Conservation (phyloP, 2,888 invertebrate genomes). For the Plutella xylostella region DNA sequence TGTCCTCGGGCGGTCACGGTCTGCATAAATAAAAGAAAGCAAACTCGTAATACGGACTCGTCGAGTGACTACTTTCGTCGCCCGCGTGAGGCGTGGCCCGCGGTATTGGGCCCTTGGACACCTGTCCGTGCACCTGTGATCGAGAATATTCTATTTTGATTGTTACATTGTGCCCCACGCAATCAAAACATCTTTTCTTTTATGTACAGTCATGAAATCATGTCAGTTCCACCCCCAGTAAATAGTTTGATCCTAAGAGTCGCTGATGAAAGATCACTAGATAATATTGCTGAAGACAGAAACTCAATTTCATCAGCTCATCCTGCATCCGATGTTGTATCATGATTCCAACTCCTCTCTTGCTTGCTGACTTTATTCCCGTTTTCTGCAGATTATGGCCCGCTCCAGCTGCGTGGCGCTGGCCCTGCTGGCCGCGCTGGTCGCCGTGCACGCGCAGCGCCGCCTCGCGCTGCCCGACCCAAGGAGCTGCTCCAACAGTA, state of each 20-base stretch:
- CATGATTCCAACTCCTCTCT: too few relatives aligned
- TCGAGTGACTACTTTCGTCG: constrained; percentile 46
- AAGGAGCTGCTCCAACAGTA: constrained; percentile 89
- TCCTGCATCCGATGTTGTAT: too few relatives aligned
- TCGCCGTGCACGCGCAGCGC: constrained; percentile 82
- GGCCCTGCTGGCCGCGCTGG: constrained; percentile 69
- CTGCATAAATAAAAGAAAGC: constrained; percentile 67
- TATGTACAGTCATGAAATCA: too few relatives aligned
- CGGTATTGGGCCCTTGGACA: neutral
- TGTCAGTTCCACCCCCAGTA: too few relatives aligned
- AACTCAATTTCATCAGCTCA: too few relatives aligned
- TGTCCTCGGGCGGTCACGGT: constrained; percentile 59
- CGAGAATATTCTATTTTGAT: too few relatives aligned
- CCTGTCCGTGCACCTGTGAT: neutral
- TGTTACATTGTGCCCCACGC: too few relatives aligned
- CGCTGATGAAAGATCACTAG: too few relatives aligned
- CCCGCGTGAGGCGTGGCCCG: constrained; percentile 1
- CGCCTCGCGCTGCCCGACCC: constrained; percentile 90
- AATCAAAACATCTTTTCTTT: too few relatives aligned
- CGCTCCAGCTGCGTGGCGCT: constrained; percentile 49
- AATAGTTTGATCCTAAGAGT: too few relatives aligned
- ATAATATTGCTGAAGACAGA: too few relatives aligned
- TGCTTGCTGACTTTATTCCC: neutral
- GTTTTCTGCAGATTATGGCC: constrained; percentile 51
- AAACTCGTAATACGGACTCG: constrained; percentile 49